A percentile compares a stretch with the other conserved stretches of the same genome.
Evolutionary conservation across 2,797 vertebrate genomes (phyloP).

Genomic region (Siniperca undulata): DNA sequence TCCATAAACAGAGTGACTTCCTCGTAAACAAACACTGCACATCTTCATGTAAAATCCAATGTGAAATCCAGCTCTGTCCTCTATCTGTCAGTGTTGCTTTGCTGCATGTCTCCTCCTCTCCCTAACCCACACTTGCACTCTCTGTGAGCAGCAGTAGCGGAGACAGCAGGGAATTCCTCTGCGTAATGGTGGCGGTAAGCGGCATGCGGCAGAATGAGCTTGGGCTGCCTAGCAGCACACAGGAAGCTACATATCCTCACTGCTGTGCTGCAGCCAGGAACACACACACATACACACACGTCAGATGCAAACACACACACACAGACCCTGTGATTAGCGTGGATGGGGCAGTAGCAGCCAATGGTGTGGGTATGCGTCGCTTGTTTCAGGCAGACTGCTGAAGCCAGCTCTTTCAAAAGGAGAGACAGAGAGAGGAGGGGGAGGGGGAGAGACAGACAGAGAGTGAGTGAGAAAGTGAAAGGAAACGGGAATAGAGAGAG

Average conservation of each 20-base stretch:
- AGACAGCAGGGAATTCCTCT: conserved; percentile 81
- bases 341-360: conserved; percentile 51
- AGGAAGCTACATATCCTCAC: conserved; percentile 72
- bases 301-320: conserved; percentile 14
- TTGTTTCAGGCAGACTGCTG: conserved; percentile 77
- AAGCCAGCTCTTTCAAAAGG: conserved; percentile 78
- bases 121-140: conserved; percentile 51
- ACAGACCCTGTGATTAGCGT: conserved; percentile 62
- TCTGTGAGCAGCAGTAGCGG: conserved; percentile 56
- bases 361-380: conserved; percentile 63
- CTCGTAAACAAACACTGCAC: conserved; percentile 43
- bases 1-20: conserved; percentile 37
- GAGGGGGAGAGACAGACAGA: neutral
- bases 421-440: conserved; percentile 33
- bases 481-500: neutral
- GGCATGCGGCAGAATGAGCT: conserved; percentile 81
- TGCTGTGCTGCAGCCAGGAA: conserved; percentile 67
- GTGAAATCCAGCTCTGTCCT: conserved; percentile 66
- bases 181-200: conserved; percentile 76
- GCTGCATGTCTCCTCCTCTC: conserved; percentile 65
- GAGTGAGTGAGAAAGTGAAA: conserved; percentile 6
- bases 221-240: conserved; percentile 64
- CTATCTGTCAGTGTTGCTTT: conserved; percentile 66
- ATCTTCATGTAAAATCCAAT: conserved; percentile 63
- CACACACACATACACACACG: conserved; percentile 38